phyloP scores from a whole-genome alignment of 1,140 invertebrate genomes.

The Drosophila oshimai region DNA sequence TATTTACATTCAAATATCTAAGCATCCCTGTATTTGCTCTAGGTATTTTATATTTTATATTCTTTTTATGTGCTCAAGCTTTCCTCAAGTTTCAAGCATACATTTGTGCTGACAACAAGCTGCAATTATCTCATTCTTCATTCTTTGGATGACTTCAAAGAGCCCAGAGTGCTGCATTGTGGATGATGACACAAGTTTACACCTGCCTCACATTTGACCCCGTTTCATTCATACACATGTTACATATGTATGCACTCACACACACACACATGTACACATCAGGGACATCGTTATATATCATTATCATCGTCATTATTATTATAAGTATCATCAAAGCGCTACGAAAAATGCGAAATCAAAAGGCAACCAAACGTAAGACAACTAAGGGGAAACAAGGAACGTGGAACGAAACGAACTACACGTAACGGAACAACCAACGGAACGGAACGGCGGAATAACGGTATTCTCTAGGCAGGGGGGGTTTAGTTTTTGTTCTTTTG shows the following conservation, averaged over 20 bases:
- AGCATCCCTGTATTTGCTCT: too few relatives aligned
- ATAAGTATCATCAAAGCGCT: constrained; percentile 17
- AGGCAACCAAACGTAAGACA: constrained; percentile 8
- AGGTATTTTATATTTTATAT: neutral
- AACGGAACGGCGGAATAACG: constrained; percentile 18
- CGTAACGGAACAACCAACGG: constrained; percentile 25
- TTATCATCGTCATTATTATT: constrained; percentile 6
- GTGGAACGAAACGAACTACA: constrained; percentile 38
- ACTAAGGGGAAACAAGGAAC: constrained; percentile 27
- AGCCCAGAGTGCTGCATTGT: constrained; percentile 5
- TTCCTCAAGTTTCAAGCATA: neutral
- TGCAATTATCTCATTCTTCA: constrained; percentile 11
- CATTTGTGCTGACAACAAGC: neutral
- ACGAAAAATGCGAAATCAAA: constrained; percentile 20
- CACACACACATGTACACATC: neutral
- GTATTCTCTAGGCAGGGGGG: constrained; percentile 17
- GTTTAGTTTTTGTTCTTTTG: neutral
- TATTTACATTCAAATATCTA: too few relatives aligned
- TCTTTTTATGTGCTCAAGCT: neutral
- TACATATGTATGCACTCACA: neutral
- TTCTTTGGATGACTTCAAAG: constrained; percentile 19
- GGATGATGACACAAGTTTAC: constrained; percentile 11
- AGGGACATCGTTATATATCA: constrained; percentile 4
- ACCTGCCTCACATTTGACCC: constrained; percentile 28
- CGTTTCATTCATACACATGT: constrained; percentile 24